Conservation (phyloP, 2,888 invertebrate species). For the Pedicia rivosa region DNA sequence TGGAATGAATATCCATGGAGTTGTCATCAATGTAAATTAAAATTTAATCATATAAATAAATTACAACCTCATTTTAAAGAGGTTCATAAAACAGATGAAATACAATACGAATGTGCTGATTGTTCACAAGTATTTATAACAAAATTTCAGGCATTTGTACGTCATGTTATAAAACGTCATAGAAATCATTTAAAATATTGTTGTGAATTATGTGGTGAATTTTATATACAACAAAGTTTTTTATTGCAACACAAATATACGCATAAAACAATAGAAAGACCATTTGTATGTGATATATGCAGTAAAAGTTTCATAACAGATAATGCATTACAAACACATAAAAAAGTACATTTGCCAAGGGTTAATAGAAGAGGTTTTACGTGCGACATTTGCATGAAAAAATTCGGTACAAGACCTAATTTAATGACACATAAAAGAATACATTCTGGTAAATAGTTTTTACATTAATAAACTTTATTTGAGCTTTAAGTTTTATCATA, state of each 20-base stretch:
- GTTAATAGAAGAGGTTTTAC: slow-evolving; percentile 9
- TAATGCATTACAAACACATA: slow-evolving; percentile 15
- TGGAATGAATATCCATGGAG: slow-evolving; percentile 15
- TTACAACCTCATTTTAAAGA: slow-evolving; percentile 7
- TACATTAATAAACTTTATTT: background rate
- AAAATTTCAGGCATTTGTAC: slow-evolving; percentile 18
- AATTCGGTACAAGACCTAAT: slow-evolving; percentile 14
- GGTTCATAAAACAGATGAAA: slow-evolving; percentile 9
- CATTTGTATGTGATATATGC: slow-evolving; percentile 16
- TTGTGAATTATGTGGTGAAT: too few species aligned
- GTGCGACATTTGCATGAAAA: slow-evolving; percentile 14
- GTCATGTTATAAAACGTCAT: slow-evolving; percentile 19
- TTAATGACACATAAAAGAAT: slow-evolving; percentile 16
- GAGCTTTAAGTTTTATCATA: too few species aligned
- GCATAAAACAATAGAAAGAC: too few species aligned
- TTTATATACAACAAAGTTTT: too few species aligned
- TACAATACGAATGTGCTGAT: slow-evolving; percentile 15
- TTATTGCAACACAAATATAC: too few species aligned
- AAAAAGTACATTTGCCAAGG: slow-evolving; percentile 13
- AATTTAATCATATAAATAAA: slow-evolving; percentile 4
- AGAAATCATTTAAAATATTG: slow-evolving; percentile 14
- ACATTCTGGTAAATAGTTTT: slow-evolving; percentile 14
- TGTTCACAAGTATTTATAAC: slow-evolving; percentile 17
- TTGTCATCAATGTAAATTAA: slow-evolving; percentile 11
- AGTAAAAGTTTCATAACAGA: slow-evolving; percentile 16